These are phyloP conservation scores for Brachionus calyciflorus DNA, from an alignment of 1,140 invertebrate species.

Conservation along the genomic window DNA sequence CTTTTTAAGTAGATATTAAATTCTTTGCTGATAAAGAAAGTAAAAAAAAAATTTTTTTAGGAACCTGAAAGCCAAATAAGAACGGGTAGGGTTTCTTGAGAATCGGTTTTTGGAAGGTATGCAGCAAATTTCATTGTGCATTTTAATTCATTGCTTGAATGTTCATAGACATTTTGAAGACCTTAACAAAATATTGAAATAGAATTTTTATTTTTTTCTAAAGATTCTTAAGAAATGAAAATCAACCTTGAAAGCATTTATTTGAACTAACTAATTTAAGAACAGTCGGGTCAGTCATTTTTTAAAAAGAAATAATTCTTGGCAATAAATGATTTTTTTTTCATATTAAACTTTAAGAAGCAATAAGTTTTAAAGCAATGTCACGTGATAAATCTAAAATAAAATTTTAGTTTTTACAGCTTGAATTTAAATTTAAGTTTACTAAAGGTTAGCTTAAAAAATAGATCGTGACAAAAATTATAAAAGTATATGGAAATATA, in stretches of 20 bases:
- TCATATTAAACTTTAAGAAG: neutral
- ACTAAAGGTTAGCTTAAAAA: too few relatives aligned
- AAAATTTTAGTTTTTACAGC: slow-evolving; percentile 56
- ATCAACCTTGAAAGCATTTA: neutral
- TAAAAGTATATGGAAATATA: too few relatives aligned
- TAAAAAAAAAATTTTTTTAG: neutral
- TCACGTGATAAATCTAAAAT: slow-evolving; percentile 63
- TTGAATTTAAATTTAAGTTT: too few relatives aligned
- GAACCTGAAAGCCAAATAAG: slow-evolving; percentile 84
- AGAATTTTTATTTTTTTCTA: neutral
- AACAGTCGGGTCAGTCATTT: slow-evolving; percentile 14
- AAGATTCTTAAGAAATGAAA: neutral
- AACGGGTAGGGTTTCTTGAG: slow-evolving; percentile 72
- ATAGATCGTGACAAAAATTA: too few relatives aligned
- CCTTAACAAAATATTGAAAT: slow-evolving; percentile 34
- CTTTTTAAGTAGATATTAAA: slow-evolving; percentile 55
- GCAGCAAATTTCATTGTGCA: slow-evolving; percentile 90
- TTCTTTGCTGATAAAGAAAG: neutral
- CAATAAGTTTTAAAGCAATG: slow-evolving; percentile 55
- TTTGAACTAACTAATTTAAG: slow-evolving; percentile 13
- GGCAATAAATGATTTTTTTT: too few relatives aligned
- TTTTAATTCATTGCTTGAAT: slow-evolving; percentile 68
- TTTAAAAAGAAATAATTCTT: too few relatives aligned
- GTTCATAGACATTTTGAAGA: slow-evolving; percentile 50
- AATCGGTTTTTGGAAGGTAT: slow-evolving; percentile 76